Conservation (phyloP, 1,140 invertebrate genomes). For the Bombus consobrinus region DNA sequence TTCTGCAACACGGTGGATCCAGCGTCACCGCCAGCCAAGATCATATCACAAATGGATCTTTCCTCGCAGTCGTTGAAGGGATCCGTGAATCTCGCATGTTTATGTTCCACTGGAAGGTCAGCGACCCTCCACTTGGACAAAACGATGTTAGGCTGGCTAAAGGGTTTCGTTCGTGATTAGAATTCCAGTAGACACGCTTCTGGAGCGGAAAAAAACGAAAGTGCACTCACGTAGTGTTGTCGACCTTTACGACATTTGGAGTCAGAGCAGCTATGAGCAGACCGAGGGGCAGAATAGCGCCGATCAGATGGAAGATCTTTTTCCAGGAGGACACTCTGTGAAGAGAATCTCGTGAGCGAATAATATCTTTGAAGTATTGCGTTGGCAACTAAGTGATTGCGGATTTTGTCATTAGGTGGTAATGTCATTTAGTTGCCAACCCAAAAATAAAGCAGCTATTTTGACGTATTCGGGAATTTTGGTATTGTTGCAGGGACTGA, state of each 20-base stretch:
- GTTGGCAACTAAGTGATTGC: too few species aligned
- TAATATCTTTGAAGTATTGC: too few species aligned
- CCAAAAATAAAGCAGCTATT: too few species aligned
- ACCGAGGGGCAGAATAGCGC: constrained; percentile 79
- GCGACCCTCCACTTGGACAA: constrained; percentile 74
- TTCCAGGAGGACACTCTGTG: constrained; percentile 75
- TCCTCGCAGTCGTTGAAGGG: constrained; percentile 70
- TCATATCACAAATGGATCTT: constrained; percentile 74
- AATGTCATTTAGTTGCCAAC: too few species aligned
- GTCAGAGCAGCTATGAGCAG: constrained; percentile 78
- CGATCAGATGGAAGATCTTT: constrained; percentile 78
- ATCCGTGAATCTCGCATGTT: constrained; percentile 37
- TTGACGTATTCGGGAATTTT: too few species aligned
- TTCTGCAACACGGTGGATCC: constrained; percentile 72
- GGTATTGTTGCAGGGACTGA: too few species aligned
- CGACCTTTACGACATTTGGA: constrained; percentile 74
- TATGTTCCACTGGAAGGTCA: constrained; percentile 76
- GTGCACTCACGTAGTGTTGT: constrained; percentile 73
- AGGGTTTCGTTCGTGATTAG: constrained; percentile 11
- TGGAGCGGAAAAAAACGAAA: background rate
- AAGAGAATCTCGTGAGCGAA: background rate
- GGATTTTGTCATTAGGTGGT: too few species aligned
- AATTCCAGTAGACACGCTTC: background rate
- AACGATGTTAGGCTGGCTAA: constrained; percentile 72
- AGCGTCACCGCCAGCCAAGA: constrained; percentile 66